Base-by-base conservation (phyloP, 1,140 invertebrate genomes). In the Drosophila mayri region DNA sequence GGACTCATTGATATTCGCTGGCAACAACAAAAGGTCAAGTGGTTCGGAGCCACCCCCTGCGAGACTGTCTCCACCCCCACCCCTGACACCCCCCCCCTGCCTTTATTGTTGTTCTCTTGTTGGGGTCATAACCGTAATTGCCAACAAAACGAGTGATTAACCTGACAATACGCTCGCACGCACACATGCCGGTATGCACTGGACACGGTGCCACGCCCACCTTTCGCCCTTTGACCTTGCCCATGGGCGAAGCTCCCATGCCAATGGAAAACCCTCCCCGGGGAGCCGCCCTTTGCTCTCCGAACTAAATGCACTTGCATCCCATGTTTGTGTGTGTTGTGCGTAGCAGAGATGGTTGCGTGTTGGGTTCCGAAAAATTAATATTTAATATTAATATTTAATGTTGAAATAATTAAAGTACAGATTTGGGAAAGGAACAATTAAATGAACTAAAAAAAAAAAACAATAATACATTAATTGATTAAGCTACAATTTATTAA, bases 61-160 rank as follows among this genome's bases (percentile, higher is more conserved):
- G n/a, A 22, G 46, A 11, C 20, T 37, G 43, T 18, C 32, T 9
- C 22, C 25, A 35, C 9, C 25, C 7, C 28, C 14, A 20, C 12
- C 44, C 11, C 10, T 20, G 11, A 43, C 14, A 7, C n/a, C 2
- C 12, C 22, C 0, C 32, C 3, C 0, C 32, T 3, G 25, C 30
- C 54, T 63, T 86, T 82, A 71, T 79, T 87, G 83, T 75, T 77
- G 75, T 66, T 67, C 52, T 52, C 76, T 61, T 55, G 58, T 76
- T 79, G 81, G 81, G 81, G 81, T 79, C 79, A 79, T 87, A 87
- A 87, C 79, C 75, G 76, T 86, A 82, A 86, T 86, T 86, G 83
- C 71, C 83, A 86, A 87, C 84, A 86, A 87, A 86, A 83, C 83
- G 83, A 83, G 84, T 87, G 83, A 86, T 86, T 86, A 86, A 86